phyloP scores from a whole-genome alignment of 2,113 vertebrate species.

The Anhinga anhinga region DNA sequence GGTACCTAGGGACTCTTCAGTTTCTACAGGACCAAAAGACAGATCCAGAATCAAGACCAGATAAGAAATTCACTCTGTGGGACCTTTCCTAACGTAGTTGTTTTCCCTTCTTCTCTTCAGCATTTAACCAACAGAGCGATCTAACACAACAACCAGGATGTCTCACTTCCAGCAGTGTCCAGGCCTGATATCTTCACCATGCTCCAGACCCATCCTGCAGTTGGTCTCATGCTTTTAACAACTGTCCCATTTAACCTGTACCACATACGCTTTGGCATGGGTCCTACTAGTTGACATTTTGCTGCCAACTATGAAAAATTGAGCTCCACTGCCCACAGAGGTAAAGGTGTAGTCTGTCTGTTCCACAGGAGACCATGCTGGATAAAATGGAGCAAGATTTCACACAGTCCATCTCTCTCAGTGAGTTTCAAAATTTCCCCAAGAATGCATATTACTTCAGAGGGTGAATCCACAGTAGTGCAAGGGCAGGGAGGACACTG shows the following conservation, averaged over 20 bases:
- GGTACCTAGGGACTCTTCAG: neutral
- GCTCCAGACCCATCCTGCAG: neutral
- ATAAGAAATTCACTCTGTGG: neutral
- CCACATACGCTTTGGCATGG: accelerated
- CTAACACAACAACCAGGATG: neutral
- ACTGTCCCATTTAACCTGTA: neutral
- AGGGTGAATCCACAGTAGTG: neutral
- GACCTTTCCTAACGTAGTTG: neutral
- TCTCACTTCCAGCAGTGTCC: neutral
- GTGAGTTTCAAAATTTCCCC: neutral
- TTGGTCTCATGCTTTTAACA: neutral
- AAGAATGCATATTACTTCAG: neutral
- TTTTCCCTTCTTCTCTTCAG: neutral
- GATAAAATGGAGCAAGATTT: neutral
- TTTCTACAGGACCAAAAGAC: neutral
- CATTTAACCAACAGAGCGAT: neutral
- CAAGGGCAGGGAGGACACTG: neutral
- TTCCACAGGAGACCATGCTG: neutral
- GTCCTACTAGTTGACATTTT: neutral
- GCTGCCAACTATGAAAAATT: neutral
- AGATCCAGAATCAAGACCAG: neutral
- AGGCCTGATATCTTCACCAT: neutral
- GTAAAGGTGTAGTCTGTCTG: neutral
- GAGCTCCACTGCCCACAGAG: neutral
- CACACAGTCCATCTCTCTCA: neutral